Base-by-base conservation (phyloP, 2,113 vertebrate genomes). In the Setophaga petechia region DNA sequence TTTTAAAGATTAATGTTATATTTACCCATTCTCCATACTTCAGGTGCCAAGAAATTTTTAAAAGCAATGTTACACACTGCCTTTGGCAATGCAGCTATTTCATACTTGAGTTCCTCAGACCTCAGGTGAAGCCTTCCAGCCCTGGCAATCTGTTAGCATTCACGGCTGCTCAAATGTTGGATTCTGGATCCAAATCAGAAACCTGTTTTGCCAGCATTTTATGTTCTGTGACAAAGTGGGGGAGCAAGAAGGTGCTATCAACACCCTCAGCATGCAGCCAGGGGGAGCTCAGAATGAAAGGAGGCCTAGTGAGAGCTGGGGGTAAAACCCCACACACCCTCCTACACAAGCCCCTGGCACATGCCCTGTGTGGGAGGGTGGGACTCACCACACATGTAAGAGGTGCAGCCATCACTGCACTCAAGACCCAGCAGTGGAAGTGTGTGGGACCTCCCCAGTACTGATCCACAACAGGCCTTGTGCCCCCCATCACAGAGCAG, bases 41-140 rank as follows among this genome's bases (percentile, higher is more conserved):
- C 89, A 82, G 43, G 39, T 47, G 31, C 74, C 87, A 79, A 71
- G 24, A 81, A 91, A 87, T 75, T 75, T 89, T 94, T 59, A 87
- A 91, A 66, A 82, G 84, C 79, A 89, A 65, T 4, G 57, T 75
- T 89, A 78, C 52, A 72, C 69, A 11, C 69, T 61, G 77, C 92
- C 93, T 93, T 82, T 67, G 81, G 92, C 74, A 82, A 94, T 37
- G 49, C 57, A 91, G 65, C 61, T 84, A 91, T 94, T 95, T 91
- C 69, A 91, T 61, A 84, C 90, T 89, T 65, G 84, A 85, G 74
- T 75, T 95, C 81, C 93, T 87, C 78, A 89, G 93, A 84, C 84
- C 90, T 87, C 89, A 84, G 95, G 87, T 87, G 81, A 96, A 95
- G 76, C 81, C 87, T 91, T 39, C 87, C 87, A 94, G 90, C 72